Conservation (phyloP, 2,888 invertebrate species). For the Pollenia griseotomentosa region DNA sequence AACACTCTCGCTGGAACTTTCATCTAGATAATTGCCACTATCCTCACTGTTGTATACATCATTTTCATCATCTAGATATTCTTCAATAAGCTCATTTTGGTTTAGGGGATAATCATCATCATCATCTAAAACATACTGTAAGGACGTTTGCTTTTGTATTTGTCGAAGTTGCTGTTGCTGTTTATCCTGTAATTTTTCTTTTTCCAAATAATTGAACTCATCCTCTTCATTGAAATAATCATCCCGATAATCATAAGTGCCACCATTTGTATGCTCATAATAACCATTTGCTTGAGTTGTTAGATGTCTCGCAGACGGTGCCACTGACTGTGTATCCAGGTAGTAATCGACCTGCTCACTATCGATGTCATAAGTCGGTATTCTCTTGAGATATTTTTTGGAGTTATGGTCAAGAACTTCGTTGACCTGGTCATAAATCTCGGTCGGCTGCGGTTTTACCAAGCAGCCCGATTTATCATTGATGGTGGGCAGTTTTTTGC, state of each 20-base stretch:
- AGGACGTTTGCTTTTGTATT: slow-evolving; percentile 56
- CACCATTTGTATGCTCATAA: slow-evolving; percentile 79
- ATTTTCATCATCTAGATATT: slow-evolving; percentile 81
- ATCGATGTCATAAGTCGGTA: slow-evolving; percentile 80
- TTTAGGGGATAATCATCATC: slow-evolving; percentile 69
- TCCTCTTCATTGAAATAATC: slow-evolving; percentile 84
- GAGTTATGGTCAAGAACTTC: slow-evolving; percentile 62
- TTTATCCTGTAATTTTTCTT: slow-evolving; percentile 78
- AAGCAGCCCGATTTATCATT: slow-evolving; percentile 80
- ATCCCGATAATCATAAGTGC: slow-evolving; percentile 83
- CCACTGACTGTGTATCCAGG: slow-evolving; percentile 77
- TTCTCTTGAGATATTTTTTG: slow-evolving; percentile 39
- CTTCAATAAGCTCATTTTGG: slow-evolving; percentile 77
- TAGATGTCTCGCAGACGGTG: slow-evolving; percentile 74
- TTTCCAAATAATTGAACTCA: slow-evolving; percentile 83
- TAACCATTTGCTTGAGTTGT: slow-evolving; percentile 76
- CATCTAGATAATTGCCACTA: slow-evolving; percentile 82
- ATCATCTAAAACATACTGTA: slow-evolving; percentile 74
- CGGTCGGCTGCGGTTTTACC: slow-evolving; percentile 83
- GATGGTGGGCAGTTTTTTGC: slow-evolving; percentile 83
- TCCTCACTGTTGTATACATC: slow-evolving; percentile 82
- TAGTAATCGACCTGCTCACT: slow-evolving; percentile 83
- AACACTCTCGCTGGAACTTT: slow-evolving; percentile 80
- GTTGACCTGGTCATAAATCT: slow-evolving; percentile 80
- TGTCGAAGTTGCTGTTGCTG: slow-evolving; percentile 70